Evolutionary conservation across 2,888 invertebrate genomes (phyloP), one percentile per base, ranked within the genome.

Genomic region (Xanthorhoe designata): DNA sequence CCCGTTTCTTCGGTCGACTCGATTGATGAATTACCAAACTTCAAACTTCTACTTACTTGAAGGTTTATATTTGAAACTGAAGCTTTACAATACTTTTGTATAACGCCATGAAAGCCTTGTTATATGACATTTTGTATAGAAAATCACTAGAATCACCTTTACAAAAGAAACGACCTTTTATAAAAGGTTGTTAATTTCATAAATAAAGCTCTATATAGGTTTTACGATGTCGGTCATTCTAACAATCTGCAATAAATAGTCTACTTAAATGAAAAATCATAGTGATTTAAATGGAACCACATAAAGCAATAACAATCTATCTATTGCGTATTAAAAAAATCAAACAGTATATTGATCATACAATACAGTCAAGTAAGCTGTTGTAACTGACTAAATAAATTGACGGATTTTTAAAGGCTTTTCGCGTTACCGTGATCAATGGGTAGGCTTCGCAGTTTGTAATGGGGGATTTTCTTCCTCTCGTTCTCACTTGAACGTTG

Each of bases 381-480:
- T 89, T 87, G 83, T 70, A 70, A 70, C 69, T 75, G 80, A 86
- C 87, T 87, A 87, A 90, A 91, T 90, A 91, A 91, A 91, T 92
- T 90, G 90, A 84, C 78, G 89, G 91, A 90, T 90, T 91, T 90
- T 88, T 87, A 83, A 86, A 87, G 86, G 90, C 89, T 91, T 91
- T 90, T 83, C 89, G 88, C 87, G 84, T 88, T 87, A 83, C 88
- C 81, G 88, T 91, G 91, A 91, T 91, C 90, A 90, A 91, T 91
- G 90, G 77, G 83, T 78, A 83, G 86, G 89, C 90, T 89, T 89
- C 84, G 78, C 85, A 86, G 84, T 88, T 88, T 86, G 87, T 90
- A 88, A 89, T 87, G 84, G 89, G 83, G 86, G 84, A 81, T 85
- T 84, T 83, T 76, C 75, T 76, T 63, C 61, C 66, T 86, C 86